Percentiles rank a stretch among this genome's conserved stretches.
Conservation (phyloP, 2,797 vertebrate species). For the Phrynocephalus vlangalii region DNA sequence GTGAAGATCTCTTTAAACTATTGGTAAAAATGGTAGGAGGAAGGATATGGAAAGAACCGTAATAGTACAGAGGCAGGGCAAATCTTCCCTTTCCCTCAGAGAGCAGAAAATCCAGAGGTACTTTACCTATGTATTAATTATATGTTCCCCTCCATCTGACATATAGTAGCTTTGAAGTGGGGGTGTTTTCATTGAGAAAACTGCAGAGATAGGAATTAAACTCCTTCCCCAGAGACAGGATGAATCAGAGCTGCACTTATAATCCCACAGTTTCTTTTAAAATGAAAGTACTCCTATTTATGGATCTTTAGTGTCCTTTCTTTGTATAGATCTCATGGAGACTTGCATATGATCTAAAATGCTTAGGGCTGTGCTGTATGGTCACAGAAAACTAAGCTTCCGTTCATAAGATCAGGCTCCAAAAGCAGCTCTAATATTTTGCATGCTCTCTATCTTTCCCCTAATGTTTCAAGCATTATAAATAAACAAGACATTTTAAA, state of each 20-base stretch:
- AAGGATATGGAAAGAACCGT: too few relatives aligned
- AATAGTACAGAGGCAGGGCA: too few relatives aligned
- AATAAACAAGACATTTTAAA: slow-evolving; percentile 24
- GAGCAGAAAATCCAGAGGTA: neutral
- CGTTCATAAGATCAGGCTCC: slow-evolving; percentile 17
- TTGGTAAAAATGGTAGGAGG: too few relatives aligned
- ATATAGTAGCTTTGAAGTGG: neutral
- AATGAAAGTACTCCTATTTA: neutral
- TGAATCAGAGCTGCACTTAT: neutral
- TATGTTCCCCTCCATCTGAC: neutral
- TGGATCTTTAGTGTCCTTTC: neutral
- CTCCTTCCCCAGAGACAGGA: neutral
- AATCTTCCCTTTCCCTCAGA: neutral
- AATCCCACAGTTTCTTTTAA: neutral
- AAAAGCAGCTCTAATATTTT: neutral
- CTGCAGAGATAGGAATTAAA: neutral
- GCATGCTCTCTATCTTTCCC: neutral
- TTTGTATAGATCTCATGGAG: neutral
- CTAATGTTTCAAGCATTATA: slow-evolving; percentile 10
- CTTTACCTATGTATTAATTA: neutral
- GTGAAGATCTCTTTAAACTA: too few relatives aligned
- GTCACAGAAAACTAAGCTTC: neutral
- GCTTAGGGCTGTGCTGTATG: neutral
- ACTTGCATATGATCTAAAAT: neutral
- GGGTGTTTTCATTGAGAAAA: neutral